Evolutionary conservation across 2,113 vertebrate genomes (phyloP).

Genomic region (Patagioenas fasciata): DNA sequence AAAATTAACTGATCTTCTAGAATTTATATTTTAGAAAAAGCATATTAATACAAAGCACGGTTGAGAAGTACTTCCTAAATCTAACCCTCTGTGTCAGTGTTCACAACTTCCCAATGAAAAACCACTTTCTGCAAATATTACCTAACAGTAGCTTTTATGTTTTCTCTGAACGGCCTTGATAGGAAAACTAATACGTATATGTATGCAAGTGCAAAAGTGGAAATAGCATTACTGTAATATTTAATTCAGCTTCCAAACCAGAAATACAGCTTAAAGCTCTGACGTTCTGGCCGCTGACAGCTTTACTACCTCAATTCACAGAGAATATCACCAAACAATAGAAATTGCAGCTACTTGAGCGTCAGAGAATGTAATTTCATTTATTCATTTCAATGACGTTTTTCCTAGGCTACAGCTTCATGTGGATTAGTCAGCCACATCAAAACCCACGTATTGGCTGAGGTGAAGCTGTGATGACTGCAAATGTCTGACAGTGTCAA

Average conservation of each 20-base stretch:
- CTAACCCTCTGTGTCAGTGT: not conserved
- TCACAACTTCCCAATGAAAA: not conserved
- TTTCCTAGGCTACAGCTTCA: slow-evolving; percentile 19
- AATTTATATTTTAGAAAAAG: not conserved
- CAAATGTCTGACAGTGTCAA: slow-evolving; percentile 32
- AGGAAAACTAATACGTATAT: not conserved
- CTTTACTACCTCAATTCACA: not conserved
- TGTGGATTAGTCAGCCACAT: slow-evolving; percentile 32
- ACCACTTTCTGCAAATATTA: not conserved
- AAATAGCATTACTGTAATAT: not conserved
- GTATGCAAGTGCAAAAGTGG: not conserved
- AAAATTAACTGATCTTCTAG: not conserved
- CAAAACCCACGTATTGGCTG: slow-evolving; percentile 23
- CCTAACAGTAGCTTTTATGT: not conserved
- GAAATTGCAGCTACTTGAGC: not conserved
- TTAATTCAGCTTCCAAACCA: not conserved
- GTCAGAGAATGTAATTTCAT: slow-evolving; percentile 8
- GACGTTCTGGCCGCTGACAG: not conserved
- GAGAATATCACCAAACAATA: not conserved
- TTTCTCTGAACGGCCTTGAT: not conserved
- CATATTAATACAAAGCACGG: not conserved
- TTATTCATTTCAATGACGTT: slow-evolving; percentile 16
- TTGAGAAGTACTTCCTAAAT: not conserved
- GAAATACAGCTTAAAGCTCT: not conserved
- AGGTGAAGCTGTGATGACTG: slow-evolving; percentile 35